Base-by-base conservation (phyloP, 1,140 invertebrate genomes). In the honey bee (Apis mellifera) region DNA sequence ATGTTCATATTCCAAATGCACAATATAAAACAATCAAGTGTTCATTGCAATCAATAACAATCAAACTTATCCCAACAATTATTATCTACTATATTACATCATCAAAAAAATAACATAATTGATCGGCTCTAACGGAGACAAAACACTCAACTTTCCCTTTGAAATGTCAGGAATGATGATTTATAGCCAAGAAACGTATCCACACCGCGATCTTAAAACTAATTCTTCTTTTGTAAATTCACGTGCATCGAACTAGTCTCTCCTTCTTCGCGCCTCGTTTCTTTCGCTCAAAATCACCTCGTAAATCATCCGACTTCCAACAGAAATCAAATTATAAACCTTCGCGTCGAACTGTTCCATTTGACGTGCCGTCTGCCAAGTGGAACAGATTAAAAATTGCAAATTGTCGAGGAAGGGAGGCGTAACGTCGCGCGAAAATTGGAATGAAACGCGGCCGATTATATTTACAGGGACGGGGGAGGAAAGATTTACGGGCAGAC, bases 251-350 rank as follows among this genome's bases (percentile, higher is more conserved):
- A 74, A n/a, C 42, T 32, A 21, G 48, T 42, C 21, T 75, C 50
- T 17, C 48, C 21, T 64, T 42, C 1, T 9, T 42, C 9, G 32
- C 32, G 69, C 1, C 42, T 26, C 4, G 68, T 73, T 48, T 60
- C 57, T 48, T 73, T 73, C 15, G 21, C 55, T 15, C 0, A 42
- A 42, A 21, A 62, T 62, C 32, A 52, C 48, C 15, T 32, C 73
- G 48, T 75, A 64, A 75, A 64, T 75, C 48, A 13, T 26, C 9
- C 7, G 12, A 12, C 12, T n/a, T 11, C 9, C 50, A 48, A n/a
- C 42, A 19, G 55, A n/a, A 72, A 72, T 9, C 48, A 52, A 65
- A 76, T 76, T 64, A 65, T 17, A 64, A 64, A 65, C 48, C 60
- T 75, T 26, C 13, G 21, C 17, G 15, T 13, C 23, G 23, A 50